Evolutionary conservation across 2,888 invertebrate species (phyloP).

Genomic region (Agapetus fuscipes): DNA sequence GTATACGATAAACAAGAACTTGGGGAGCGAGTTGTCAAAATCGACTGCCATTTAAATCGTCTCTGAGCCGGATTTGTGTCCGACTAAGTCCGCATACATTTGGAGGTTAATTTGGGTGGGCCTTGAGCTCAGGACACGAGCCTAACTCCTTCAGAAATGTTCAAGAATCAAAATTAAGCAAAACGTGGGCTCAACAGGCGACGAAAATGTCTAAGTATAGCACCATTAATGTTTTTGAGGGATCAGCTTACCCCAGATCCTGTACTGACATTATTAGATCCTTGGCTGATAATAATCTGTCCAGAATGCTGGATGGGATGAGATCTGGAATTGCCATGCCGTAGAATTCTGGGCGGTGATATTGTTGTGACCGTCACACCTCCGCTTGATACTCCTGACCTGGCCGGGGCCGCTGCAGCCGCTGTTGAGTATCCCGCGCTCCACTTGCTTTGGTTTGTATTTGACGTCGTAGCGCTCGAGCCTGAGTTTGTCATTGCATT

Average conservation of each 20-base stretch:
- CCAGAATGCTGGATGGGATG: conserved; percentile 17
- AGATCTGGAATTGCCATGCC: conserved; percentile 15
- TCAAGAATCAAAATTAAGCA: too few relatives aligned
- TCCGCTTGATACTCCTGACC: conserved; percentile 33
- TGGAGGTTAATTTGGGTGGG: too few relatives aligned
- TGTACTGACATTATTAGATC: conserved; percentile 13
- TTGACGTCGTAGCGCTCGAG: conserved; percentile 30
- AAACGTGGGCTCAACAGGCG: too few relatives aligned
- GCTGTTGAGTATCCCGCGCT: conserved; percentile 10
- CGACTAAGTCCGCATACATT: too few relatives aligned
- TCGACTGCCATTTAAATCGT: too few relatives aligned
- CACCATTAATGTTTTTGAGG: too few relatives aligned
- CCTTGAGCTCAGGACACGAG: too few relatives aligned
- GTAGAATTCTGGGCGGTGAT: conserved; percentile 34
- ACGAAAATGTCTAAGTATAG: too few relatives aligned
- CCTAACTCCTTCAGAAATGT: too few relatives aligned
- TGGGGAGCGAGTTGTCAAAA: too few relatives aligned
- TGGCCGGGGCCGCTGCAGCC: conserved; percentile 11
- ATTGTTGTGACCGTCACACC: conserved; percentile 59
- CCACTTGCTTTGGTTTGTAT: conserved; percentile 22
- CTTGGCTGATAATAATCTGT: conserved; percentile 18
- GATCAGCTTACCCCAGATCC: conserved; percentile 15
- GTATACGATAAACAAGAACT: too few relatives aligned
- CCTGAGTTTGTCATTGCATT: conserved; percentile 24
- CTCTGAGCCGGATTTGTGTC: too few relatives aligned